phyloP scores from a whole-genome alignment of 1,140 invertebrate species.

The Heliothis virescens region DNA sequence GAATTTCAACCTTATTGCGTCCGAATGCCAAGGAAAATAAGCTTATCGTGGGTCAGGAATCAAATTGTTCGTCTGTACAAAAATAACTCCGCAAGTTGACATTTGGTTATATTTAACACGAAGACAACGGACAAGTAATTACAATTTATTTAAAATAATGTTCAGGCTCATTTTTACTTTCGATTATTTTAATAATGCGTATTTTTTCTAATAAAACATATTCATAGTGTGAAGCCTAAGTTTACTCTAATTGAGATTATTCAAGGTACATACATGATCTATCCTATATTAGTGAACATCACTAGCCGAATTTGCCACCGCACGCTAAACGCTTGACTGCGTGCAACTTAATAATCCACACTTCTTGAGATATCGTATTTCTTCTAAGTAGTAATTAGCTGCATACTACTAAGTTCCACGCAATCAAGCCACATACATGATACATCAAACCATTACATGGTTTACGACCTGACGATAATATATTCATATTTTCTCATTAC shows the following conservation, averaged over 20 bases:
- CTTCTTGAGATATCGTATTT: neutral
- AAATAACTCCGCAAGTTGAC: constrained; percentile 68
- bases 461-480: constrained; percentile 54
- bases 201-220: constrained; percentile 40
- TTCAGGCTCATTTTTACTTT: constrained; percentile 60
- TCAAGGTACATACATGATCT: constrained; percentile 80
- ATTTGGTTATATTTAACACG: constrained; percentile 46
- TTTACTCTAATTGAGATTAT: constrained; percentile 81
- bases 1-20: no score
- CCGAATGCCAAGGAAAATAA: no score
- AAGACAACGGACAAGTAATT: constrained; percentile 31
- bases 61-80: no score
- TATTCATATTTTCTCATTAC: constrained; percentile 64
- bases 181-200: constrained; percentile 27
- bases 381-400: neutral
- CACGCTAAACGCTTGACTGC: constrained; percentile 4
- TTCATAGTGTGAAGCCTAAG: constrained; percentile 59
- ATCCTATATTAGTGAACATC: constrained; percentile 72
- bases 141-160: constrained; percentile 41
- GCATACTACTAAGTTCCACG: constrained; percentile 3
- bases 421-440: constrained; percentile 5
- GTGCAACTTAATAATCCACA: constrained; percentile 1
- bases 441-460: constrained; percentile 73
- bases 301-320: constrained; percentile 67
- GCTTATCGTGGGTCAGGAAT: no score